Evolutionary conservation across 2,888 invertebrate species (phyloP), one percentile per base, ranked within the genome.

Genomic region (Ormyrus nitidulus): DNA sequence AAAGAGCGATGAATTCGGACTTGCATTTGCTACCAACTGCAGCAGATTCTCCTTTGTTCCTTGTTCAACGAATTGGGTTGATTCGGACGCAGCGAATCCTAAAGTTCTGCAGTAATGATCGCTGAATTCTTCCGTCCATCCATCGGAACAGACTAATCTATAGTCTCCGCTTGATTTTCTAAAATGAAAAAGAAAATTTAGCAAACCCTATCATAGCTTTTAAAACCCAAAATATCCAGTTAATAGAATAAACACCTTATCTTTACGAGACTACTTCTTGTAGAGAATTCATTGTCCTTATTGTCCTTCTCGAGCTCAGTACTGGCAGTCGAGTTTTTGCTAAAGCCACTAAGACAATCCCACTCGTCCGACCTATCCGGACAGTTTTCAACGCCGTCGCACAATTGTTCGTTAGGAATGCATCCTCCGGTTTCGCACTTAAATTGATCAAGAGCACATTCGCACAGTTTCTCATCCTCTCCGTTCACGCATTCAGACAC

Each of bases 331-430:
- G 53, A 49, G 68, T 80, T 82, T 71, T 56, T 78, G 56, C 19
- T 74, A n/a, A 73, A 80, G 56, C 44, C 59, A 46, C 74, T 72
- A 11, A 92, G 84, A 84, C 94, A 94, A 71, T 91, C 90, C 93
- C 93, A 93, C 88, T 94, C 94, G 85, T 94, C 94, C 2, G 93
- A 94, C 79, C 90, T 90, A 86, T 94, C 94, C 0, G 93, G 91
- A 84, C 94, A 94, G 83, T 94, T 92, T 49, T 91, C 91, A 44
- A 92, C 88, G 2, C 94, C 94, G 86, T 94, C 93, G 85, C 94
- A 94, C 4, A 92, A 87, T 82, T 92, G 90, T 34, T 88, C 86
- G 58, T 87, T 84, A 0, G 90, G 88, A 34, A 94, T 91, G 85
- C 94, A 94, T n/a, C 93, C 93, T 13, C 94, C 93, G 0, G 92